These are phyloP conservation scores for Geotrypetes seraphini DNA, from an alignment of 2,797 vertebrate genomes.

Conservation along the genomic window DNA sequence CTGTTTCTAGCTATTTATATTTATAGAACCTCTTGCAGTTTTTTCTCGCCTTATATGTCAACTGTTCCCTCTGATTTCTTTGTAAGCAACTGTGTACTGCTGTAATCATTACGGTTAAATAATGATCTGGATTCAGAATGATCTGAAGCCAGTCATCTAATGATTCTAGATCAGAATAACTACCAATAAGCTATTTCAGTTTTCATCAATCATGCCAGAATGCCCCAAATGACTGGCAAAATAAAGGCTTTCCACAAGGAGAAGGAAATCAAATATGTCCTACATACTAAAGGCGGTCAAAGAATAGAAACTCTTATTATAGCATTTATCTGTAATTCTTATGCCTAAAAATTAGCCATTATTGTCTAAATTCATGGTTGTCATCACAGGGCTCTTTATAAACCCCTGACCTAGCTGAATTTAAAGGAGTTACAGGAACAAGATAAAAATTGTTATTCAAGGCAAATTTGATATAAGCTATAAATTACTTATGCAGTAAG, in stretches of 20 bases:
- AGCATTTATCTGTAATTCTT: conserved; percentile 18
- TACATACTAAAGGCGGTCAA: neutral
- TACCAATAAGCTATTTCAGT: neutral
- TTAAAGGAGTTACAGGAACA: too few species aligned
- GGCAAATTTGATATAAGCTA: conserved; percentile 5
- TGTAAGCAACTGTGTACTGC: too few species aligned
- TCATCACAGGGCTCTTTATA: conserved; percentile 17
- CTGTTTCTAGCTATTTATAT: too few species aligned
- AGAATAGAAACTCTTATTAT: neutral
- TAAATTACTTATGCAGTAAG: conserved; percentile 7
- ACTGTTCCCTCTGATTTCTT: too few species aligned
- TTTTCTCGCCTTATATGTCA: too few species aligned
- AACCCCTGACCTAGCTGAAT: conserved; percentile 3
- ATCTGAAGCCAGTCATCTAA: too few species aligned
- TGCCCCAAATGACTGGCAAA: conserved; percentile 9
- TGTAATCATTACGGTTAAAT: too few species aligned
- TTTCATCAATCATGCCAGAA: conserved; percentile 5
- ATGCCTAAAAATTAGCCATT: conserved; percentile 11
- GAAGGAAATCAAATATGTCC: neutral
- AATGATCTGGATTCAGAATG: too few species aligned
- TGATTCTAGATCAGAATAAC: conserved; percentile 8
- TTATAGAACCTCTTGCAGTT: too few species aligned
- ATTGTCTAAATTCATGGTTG: conserved; percentile 10
- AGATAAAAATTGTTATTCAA: conserved; percentile 3
- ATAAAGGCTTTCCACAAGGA: conserved; percentile 15